Evolutionary conservation across 92 coral and sea anemone genomes (phyloP).

Genomic region (Porites rus): DNA sequence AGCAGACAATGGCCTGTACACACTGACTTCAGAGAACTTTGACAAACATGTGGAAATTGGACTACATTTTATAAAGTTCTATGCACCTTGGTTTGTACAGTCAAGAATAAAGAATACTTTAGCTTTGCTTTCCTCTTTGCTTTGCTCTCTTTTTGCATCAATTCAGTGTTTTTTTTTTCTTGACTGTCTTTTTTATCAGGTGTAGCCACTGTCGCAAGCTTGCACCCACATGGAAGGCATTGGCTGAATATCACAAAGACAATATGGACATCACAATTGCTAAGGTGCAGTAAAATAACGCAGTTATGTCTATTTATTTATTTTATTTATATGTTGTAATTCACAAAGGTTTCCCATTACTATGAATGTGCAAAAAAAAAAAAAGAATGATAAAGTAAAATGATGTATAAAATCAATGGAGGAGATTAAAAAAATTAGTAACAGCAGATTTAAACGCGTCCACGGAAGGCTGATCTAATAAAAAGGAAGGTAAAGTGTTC

Average conservation of each 20-base stretch:
- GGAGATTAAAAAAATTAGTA: too few relatives aligned
- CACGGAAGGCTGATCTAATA: too few relatives aligned
- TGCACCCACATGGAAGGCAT: conserved; percentile 91
- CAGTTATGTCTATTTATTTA: neutral
- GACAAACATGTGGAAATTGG: conserved; percentile 84
- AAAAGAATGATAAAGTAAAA: too few relatives aligned
- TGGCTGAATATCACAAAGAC: conserved; percentile 81
- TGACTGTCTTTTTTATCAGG: conserved; percentile 46
- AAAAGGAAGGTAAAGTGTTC: too few relatives aligned
- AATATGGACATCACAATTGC: conserved; percentile 85
- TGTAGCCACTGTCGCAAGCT: conserved; percentile 94
- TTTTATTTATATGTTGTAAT: neutral
- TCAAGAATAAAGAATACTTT: neutral
- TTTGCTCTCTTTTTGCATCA: too few relatives aligned
- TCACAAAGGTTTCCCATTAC: neutral
- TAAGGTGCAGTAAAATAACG: conserved; percentile 58
- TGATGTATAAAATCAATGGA: too few relatives aligned
- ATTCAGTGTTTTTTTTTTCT: too few relatives aligned
- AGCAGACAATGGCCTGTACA: conserved; percentile 75
- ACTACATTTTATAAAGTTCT: conserved; percentile 94
- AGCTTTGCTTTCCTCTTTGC: too few relatives aligned
- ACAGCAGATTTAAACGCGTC: too few relatives aligned
- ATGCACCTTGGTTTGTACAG: conserved; percentile 89
- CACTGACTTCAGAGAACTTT: conserved; percentile 83
- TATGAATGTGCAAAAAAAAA: too few relatives aligned